Base-by-base conservation (phyloP, 2,888 invertebrate genomes). In the Trisateles emortualis region DNA sequence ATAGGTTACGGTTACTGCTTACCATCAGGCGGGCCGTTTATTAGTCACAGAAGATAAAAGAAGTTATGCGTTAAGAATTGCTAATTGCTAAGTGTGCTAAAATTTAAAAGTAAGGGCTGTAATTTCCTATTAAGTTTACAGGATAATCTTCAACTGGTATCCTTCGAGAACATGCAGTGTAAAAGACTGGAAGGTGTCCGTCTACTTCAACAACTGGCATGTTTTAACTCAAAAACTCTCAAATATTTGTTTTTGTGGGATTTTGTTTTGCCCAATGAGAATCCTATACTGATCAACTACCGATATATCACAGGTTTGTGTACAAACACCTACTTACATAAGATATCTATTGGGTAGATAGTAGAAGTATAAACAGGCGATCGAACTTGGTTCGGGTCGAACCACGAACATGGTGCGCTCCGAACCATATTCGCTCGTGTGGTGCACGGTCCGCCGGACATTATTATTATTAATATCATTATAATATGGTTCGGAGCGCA, bases 201-300 rank as follows among this genome's bases (percentile, higher is more conserved):
- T 0, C 62, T 92, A 2, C 68, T 92, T 6, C 86, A 91, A 52
- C 86, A 89, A 41, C 72, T 92, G 0, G 88, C 90, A 2, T 85
- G 85, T 59, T 92, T 89, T 59, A 87, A 84, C 56, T 75, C 88
- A 0, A 48, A 81, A 1, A 74, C 84, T 0, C 82, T 92, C 5
- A 91, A 90, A 68, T 92, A 92, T 68, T 69, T 92, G 36, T 92
- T 90, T 59, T 79, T 92, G 1, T 92, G 92, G 92, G 81, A 86
- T 10, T 91, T 90, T 43, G 86, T 90, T 3, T 68, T 84, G 30
- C 83, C 87, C 16, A 87, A 88, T 50, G 90, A 92, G 62, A 92
- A 91, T 56, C 92, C 92, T 1, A 61, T 90, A 26, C 76, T 90
- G 2, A 78, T 90, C 36, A 90, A 92, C 74, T 90, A 87, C 67